Percentiles rank a stretch among this genome's conserved stretches.
Evolutionary conservation across 2,888 invertebrate species (phyloP).

Genomic region (Bugulina stolonifera): DNA sequence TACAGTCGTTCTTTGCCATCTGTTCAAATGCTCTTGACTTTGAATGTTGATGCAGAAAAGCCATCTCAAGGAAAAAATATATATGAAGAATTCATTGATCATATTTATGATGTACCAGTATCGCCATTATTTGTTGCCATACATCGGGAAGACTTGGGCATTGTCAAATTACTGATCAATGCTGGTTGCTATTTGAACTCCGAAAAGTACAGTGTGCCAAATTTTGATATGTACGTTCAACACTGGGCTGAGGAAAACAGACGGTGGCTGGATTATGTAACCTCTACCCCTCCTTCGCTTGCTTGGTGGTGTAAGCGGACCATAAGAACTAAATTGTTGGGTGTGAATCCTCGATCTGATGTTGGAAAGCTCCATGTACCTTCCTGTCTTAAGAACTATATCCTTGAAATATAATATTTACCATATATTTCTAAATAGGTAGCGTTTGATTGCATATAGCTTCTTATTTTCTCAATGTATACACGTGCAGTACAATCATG

Average conservation of each 20-base stretch:
- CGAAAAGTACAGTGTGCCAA: background rate
- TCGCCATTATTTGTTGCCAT: slow-evolving; percentile 10
- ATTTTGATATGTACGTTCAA: slow-evolving; percentile 11
- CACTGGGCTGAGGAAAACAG: slow-evolving; percentile 11
- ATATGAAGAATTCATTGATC: slow-evolving; percentile 1
- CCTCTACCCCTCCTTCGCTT: slow-evolving; percentile 11
- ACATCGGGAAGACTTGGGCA: slow-evolving; percentile 1
- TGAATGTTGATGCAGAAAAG: background rate
- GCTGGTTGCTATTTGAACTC: background rate
- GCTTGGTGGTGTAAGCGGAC: slow-evolving; percentile 10
- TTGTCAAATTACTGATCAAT: background rate
- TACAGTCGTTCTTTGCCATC: slow-evolving; percentile 1
- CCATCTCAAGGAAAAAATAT: slow-evolving; percentile 5
- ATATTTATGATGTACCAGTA: slow-evolving; percentile 6
- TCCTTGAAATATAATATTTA: background rate
- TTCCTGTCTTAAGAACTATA: background rate
- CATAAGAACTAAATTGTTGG: background rate
- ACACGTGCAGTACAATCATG: too few relatives aligned
- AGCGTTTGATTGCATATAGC: too few relatives aligned
- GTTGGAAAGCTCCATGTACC: background rate
- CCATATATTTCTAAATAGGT: too few relatives aligned
- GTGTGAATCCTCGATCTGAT: background rate
- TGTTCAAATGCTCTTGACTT: background rate
- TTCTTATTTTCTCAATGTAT: too few relatives aligned
- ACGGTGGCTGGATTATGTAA: background rate